A percentile compares a stretch with the other conserved stretches of the same genome.
Evolutionary conservation across 2,888 invertebrate genomes (phyloP).

Genomic region (Ellobium chinense): DNA sequence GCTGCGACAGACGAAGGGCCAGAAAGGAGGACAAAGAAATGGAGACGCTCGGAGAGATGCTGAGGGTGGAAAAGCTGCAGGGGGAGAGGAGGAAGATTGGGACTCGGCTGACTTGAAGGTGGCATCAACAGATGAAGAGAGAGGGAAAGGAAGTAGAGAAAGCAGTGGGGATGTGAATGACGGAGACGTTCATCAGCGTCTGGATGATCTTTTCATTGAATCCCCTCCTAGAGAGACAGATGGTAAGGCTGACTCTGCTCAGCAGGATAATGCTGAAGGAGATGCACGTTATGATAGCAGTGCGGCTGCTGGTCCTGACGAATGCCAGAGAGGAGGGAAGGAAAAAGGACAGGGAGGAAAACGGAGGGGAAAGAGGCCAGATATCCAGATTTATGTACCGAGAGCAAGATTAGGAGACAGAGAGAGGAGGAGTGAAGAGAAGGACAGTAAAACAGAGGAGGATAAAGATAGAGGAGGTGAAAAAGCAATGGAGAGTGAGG

Average conservation of each 20-base stretch:
- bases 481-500: slow-evolving; percentile 3
- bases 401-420: slow-evolving; percentile 61
- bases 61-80: not conserved
- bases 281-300: not conserved
- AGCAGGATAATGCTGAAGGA: not conserved
- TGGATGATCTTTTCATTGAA: slow-evolving; percentile 37
- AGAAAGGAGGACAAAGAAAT: slow-evolving; percentile 34
- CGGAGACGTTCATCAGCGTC: slow-evolving; percentile 14
- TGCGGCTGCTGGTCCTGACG: not conserved
- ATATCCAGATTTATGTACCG: slow-evolving; percentile 70
- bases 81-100: slow-evolving; percentile 60
- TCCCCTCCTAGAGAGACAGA: slow-evolving; percentile 35
- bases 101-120: slow-evolving; percentile 44
- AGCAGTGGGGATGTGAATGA: slow-evolving; percentile 55
- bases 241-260: not conserved
- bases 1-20: slow-evolving; percentile 51
- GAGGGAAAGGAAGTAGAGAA: slow-evolving; percentile 60
- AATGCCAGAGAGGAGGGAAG: slow-evolving; percentile 15
- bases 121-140: slow-evolving; percentile 61
- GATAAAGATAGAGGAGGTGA: slow-evolving; percentile 51
- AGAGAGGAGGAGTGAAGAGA: slow-evolving; percentile 42
- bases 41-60: slow-evolving; percentile 16
- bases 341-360: slow-evolving; percentile 36
- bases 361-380: slow-evolving; percentile 43
- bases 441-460: slow-evolving; percentile 25